Percentiles rank a stretch among this genome's conserved stretches.
Evolutionary conservation across 2,797 vertebrate genomes (phyloP).

Genomic region (Acanthornis magna): DNA sequence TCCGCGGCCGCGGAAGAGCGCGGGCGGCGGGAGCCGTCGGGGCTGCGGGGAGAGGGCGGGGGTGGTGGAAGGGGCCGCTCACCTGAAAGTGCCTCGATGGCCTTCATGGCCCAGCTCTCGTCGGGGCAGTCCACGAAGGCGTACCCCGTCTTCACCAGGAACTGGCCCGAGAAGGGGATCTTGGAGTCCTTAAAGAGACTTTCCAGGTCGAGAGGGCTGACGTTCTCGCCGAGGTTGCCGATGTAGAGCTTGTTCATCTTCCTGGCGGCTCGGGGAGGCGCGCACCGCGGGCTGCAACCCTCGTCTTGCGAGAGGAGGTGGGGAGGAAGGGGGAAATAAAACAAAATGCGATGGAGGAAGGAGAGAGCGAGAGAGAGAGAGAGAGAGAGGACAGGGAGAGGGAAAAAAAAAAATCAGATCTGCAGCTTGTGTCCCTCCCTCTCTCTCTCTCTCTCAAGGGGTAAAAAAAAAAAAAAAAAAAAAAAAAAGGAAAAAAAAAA

Average conservation of each 20-base stretch:
- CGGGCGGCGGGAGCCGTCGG: not conserved
- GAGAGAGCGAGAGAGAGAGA: not conserved
- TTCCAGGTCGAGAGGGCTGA: conserved; percentile 94
- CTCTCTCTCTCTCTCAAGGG: conserved; percentile 12
- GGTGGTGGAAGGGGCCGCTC: conserved; percentile 58
- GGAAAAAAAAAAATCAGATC: conserved; percentile 37
- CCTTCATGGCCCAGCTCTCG: conserved; percentile 96
- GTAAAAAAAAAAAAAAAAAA: not conserved
- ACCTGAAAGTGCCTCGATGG: conserved; percentile 98
- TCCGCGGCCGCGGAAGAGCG: not conserved
- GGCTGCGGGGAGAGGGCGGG: not conserved
- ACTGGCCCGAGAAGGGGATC: conserved; percentile 93
- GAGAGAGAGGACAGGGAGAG: not conserved
- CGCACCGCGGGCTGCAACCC: conserved; percentile 48
- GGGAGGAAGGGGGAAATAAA: conserved; percentile 48
- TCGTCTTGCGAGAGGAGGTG: conserved; percentile 50
- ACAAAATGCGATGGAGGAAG: conserved; percentile 61
- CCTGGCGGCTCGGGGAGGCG: conserved; percentile 61
- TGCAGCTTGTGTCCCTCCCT: conserved; percentile 28
- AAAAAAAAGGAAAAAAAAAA: not conserved
- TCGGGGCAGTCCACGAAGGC: conserved; percentile 99
- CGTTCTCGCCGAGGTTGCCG: conserved; percentile 95
- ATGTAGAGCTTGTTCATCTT: conserved; percentile 99
- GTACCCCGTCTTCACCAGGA: conserved; percentile 95
- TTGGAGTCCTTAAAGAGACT: conserved; percentile 96